These are phyloP conservation scores for Aphelinus certus DNA, from an alignment of 1,140 invertebrate species.

Conservation along the genomic window DNA sequence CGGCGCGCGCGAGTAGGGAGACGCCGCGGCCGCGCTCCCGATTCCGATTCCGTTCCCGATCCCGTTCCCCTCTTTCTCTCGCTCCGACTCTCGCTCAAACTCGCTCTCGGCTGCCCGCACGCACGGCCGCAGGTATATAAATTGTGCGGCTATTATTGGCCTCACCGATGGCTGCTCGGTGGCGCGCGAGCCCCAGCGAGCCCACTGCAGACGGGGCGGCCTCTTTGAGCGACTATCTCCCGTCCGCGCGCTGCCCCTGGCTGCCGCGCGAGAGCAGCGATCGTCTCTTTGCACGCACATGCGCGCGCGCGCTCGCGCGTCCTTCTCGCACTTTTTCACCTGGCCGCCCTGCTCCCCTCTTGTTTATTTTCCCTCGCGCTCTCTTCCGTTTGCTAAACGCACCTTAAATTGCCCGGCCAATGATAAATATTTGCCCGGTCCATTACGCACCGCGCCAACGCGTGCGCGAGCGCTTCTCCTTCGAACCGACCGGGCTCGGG, in stretches of 20 bases:
- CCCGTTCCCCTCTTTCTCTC: constrained; percentile 1
- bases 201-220: constrained; percentile 47
- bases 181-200: constrained; percentile 47
- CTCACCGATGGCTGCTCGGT: constrained; percentile 60
- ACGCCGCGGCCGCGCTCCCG: not conserved
- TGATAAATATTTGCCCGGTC: constrained; percentile 66
- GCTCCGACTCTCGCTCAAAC: not conserved
- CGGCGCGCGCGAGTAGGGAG: too few relatives aligned
- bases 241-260: constrained; percentile 44
- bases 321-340: constrained; percentile 28
- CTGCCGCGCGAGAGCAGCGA: not conserved
- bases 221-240: constrained; percentile 57
- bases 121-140: constrained; percentile 63
- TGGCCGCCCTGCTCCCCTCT: constrained; percentile 35
- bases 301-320: constrained; percentile 25
- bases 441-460: constrained; percentile 51
- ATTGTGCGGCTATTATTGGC: constrained; percentile 66
- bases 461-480: too few relatives aligned
- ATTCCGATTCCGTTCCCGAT: constrained; percentile 16
- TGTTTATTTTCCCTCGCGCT: constrained; percentile 63
- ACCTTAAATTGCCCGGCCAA: constrained; percentile 64
- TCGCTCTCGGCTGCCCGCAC: constrained; percentile 45
- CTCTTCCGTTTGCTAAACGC: constrained; percentile 63
- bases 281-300: constrained; percentile 19
- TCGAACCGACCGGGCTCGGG: too few relatives aligned